phyloP scores from a whole-genome alignment of 1,140 invertebrate species.

The Maniola jurtina region DNA sequence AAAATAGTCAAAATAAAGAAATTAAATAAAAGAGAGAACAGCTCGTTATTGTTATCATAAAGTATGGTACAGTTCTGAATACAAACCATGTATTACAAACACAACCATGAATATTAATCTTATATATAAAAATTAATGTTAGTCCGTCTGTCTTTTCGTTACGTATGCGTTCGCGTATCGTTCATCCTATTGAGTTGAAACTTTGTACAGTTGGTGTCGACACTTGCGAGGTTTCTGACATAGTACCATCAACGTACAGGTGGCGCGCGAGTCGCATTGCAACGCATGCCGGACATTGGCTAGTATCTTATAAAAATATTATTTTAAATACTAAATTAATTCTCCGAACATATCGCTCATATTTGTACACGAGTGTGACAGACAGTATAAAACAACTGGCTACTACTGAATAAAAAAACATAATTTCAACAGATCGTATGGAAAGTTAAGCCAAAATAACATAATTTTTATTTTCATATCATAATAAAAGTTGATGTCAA shows the following conservation, averaged over 20 bases:
- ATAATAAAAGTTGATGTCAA: constrained; percentile 2
- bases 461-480: neutral
- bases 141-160: no score
- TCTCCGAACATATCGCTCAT: neutral
- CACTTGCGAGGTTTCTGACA: no score
- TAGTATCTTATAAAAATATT: neutral
- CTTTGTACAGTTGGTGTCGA: no score
- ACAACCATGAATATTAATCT: no score
- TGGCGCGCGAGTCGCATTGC: no score
- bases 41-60: neutral
- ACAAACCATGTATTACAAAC: no score
- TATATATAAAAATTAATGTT: no score
- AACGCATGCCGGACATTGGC: neutral
- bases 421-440: constrained; percentile 14
- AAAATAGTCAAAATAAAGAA: neutral
- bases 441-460: neutral
- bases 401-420: constrained; percentile 21
- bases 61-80: neutral
- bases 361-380: constrained; percentile 21
- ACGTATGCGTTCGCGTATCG: no score
- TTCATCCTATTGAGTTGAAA: no score
- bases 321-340: neutral
- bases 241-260: no score
- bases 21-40: neutral
- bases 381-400: constrained; percentile 14